These are phyloP conservation scores for Odontothrips loti DNA, from an alignment of 2,888 invertebrate species.

Conservation along the genomic window DNA sequence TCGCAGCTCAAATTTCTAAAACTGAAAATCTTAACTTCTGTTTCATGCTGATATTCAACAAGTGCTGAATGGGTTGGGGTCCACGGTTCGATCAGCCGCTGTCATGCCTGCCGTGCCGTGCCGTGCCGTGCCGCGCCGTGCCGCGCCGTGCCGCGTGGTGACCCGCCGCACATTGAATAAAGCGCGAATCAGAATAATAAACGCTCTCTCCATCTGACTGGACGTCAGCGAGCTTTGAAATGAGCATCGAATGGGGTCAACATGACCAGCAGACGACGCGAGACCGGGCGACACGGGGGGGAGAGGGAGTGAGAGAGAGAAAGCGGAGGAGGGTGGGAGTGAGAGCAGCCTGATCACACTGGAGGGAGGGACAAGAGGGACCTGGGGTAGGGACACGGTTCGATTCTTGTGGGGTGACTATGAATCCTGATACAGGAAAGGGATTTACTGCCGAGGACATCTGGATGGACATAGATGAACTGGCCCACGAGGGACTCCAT, in stretches of 20 bases:
- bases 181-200: constrained; percentile 1
- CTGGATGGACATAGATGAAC: constrained; percentile 26
- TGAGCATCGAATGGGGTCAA: constrained; percentile 21
- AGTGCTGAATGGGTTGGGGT: too few species aligned
- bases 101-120: too few species aligned
- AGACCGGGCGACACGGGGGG: not conserved
- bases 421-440: constrained; percentile 22
- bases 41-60: too few species aligned
- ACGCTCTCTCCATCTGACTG: not conserved
- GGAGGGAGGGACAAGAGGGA: not conserved
- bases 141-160: not conserved
- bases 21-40: too few species aligned
- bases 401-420: constrained; percentile 22
- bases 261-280: not conserved
- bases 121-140: not conserved
- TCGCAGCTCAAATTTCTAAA: too few species aligned
- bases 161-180: not conserved
- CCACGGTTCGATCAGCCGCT: too few species aligned
- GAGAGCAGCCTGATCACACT: not conserved
- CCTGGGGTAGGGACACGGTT: not conserved
- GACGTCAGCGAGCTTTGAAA: not conserved
- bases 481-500: not conserved
- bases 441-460: constrained; percentile 22
- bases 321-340: not conserved
- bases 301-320: not conserved